A percentile compares a stretch with the other conserved stretches of the same genome.
Conservation (phyloP, 2,113 vertebrate species). For the Pygoscelis adeliae region DNA sequence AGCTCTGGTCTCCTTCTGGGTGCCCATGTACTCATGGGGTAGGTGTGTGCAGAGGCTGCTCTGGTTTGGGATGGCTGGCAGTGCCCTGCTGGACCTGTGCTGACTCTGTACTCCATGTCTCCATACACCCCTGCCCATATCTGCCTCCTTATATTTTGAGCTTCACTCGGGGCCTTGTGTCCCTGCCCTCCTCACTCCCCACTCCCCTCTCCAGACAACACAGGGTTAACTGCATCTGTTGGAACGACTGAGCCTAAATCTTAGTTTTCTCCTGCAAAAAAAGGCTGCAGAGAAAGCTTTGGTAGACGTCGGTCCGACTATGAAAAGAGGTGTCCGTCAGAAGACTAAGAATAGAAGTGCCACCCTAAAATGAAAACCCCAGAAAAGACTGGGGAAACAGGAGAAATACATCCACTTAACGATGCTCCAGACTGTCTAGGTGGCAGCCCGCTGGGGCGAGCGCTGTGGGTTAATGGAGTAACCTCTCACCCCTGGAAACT, state of each 20-base stretch:
- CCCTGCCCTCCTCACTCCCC: background rate
- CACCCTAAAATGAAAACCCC: background rate
- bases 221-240: background rate
- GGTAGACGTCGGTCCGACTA: background rate
- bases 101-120: background rate
- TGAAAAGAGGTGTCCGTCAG: background rate
- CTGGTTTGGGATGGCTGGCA: background rate
- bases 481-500: slow-evolving; percentile 68
- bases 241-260: background rate
- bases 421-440: background rate
- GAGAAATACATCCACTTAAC: background rate
- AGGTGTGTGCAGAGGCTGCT: background rate
- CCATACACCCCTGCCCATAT: background rate
- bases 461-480: background rate
- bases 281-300: background rate
- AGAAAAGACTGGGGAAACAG: background rate
- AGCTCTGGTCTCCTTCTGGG: background rate
- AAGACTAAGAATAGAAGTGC: background rate
- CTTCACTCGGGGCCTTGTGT: background rate
- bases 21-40: rapidly evolving
- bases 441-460: slow-evolving; percentile 19
- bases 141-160: background rate
- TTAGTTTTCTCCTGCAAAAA: background rate
- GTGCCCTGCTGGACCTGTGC: background rate
- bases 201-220: background rate